phyloP scores from a whole-genome alignment of 2,113 vertebrate genomes.

The Gracilinanus agilis region DNA sequence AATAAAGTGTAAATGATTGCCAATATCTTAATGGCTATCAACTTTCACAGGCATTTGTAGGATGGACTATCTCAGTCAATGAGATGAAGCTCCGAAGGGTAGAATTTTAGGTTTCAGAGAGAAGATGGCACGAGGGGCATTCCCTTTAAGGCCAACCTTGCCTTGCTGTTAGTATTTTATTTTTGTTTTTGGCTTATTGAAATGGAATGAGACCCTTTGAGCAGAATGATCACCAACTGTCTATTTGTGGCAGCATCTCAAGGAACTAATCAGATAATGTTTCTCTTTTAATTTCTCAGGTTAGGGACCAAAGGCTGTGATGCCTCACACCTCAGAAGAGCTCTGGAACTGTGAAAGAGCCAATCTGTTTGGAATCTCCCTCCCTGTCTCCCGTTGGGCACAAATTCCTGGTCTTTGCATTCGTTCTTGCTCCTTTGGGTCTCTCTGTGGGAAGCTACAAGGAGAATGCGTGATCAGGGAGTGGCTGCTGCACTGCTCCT shows the following conservation, averaged over 20 bases:
- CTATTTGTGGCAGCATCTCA: not conserved
- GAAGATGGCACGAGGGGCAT: not conserved
- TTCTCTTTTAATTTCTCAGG: not conserved
- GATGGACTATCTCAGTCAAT: not conserved
- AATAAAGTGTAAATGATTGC: not conserved
- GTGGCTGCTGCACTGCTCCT: not conserved
- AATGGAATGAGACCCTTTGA: not conserved
- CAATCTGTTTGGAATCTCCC: not conserved
- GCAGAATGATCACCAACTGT: not conserved
- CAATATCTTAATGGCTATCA: too few species aligned
- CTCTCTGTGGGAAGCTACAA: not conserved
- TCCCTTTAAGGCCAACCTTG: not conserved
- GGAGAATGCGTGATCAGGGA: constrained; percentile 20
- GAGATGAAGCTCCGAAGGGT: not conserved
- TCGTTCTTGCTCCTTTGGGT: constrained; percentile 39
- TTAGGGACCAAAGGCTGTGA: not conserved
- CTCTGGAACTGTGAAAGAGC: not conserved
- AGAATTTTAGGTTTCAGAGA: not conserved
- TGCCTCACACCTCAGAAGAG: not conserved
- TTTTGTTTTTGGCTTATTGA: constrained; percentile 4
- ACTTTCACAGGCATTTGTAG: not conserved
- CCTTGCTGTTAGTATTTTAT: not conserved
- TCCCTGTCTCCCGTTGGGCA: not conserved
- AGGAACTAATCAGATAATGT: not conserved
- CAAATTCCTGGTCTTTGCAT: constrained; percentile 7